phyloP scores from a whole-genome alignment of 2,797 vertebrate species.

The Spea hammondii region DNA sequence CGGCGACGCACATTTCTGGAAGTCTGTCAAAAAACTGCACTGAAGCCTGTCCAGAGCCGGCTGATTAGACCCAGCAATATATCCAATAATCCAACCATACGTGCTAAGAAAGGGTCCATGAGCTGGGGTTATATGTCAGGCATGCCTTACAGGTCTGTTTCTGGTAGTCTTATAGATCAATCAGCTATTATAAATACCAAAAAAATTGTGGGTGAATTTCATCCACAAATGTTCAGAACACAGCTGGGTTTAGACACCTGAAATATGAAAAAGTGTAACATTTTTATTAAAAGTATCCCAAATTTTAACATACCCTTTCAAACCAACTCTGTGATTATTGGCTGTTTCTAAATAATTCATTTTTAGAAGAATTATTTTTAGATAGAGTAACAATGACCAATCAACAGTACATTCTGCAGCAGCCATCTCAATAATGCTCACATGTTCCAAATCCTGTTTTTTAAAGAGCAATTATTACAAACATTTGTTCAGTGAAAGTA shows the following conservation, averaged over 20 bases:
- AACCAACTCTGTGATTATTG: not conserved
- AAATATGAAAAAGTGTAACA: too few relatives aligned
- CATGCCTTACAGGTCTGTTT: too few relatives aligned
- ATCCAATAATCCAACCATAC: not conserved
- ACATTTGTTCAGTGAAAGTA: constrained; percentile 6
- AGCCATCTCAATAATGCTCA: not conserved
- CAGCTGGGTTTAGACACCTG: too few relatives aligned
- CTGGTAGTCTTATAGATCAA: too few relatives aligned
- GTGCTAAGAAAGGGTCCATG: too few relatives aligned
- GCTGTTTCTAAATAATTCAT: not conserved
- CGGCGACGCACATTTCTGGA: constrained; percentile 12
- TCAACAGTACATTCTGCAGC: not conserved
- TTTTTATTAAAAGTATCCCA: too few relatives aligned
- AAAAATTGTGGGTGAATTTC: too few relatives aligned
- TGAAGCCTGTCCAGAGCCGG: constrained; percentile 13
- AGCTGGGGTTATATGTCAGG: too few relatives aligned
- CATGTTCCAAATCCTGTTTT: not conserved
- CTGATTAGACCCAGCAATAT: constrained; percentile 23
- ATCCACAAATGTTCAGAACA: too few relatives aligned
- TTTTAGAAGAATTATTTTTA: not conserved
- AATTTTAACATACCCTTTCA: too few relatives aligned
- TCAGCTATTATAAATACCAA: too few relatives aligned
- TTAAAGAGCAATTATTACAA: constrained; percentile 3
- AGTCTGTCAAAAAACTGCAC: constrained; percentile 29
- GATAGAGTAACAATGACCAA: not conserved